Conservation (phyloP, 2,113 vertebrate genomes). For the Gambusia holbrooki region DNA sequence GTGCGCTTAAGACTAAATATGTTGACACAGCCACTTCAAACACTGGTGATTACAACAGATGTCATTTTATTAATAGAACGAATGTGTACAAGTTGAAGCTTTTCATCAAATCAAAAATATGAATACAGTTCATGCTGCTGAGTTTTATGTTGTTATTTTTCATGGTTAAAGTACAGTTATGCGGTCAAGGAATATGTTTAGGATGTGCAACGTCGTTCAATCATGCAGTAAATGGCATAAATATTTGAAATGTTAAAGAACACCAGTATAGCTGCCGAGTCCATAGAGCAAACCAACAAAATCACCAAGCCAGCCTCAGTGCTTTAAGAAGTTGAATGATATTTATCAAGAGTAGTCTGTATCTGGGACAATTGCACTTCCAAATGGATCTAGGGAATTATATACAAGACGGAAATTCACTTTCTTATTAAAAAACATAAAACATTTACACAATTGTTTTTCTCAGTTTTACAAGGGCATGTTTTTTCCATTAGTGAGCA, state of each 20-base stretch:
- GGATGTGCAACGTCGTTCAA: background rate
- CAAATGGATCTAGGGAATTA: background rate
- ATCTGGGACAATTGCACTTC: background rate
- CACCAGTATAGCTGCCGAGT: slow-evolving; percentile 42
- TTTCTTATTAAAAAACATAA: background rate
- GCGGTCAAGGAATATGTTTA: slow-evolving; percentile 3
- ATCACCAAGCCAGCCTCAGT: background rate
- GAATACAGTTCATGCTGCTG: slow-evolving; percentile 28
- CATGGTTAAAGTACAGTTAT: slow-evolving; percentile 25
- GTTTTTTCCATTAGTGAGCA: background rate
- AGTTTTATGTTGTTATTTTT: background rate
- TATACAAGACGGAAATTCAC: background rate
- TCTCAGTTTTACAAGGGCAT: background rate
- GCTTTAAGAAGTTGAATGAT: background rate
- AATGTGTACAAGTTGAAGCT: background rate
- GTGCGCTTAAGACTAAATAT: background rate
- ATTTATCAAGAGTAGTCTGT: background rate
- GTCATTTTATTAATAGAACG: background rate
- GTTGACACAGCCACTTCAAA: background rate
- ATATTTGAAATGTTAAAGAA: slow-evolving; percentile 10
- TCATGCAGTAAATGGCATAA: slow-evolving; percentile 3
- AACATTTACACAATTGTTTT: background rate
- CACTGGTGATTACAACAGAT: background rate
- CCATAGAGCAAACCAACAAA: background rate
- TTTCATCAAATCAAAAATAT: slow-evolving; percentile 29